These are phyloP conservation scores for Melanchra persicariae DNA, from an alignment of 2,888 invertebrate genomes.

Conservation along the genomic window DNA sequence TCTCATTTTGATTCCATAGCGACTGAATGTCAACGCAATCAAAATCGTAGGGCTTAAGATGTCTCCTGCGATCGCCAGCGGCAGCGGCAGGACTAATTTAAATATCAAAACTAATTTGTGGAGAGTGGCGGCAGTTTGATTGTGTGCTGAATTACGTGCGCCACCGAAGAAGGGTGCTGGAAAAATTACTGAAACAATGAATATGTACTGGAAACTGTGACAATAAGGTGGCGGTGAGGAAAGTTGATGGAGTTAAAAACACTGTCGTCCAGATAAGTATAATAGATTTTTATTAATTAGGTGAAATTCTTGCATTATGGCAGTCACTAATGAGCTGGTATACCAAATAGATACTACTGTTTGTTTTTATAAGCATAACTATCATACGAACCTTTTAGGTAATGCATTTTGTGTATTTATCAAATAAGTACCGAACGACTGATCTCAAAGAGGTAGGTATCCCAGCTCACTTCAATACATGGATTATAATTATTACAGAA, in stretches of 20 bases:
- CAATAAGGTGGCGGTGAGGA: neutral
- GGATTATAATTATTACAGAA: constrained; percentile 1
- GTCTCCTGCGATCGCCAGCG: constrained; percentile 74
- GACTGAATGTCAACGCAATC: neutral
- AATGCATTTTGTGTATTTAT: neutral
- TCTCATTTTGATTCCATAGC: neutral
- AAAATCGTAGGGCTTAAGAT: constrained; percentile 65
- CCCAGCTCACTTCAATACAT: neutral
- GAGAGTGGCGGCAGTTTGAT: constrained; percentile 85
- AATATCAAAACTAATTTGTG: constrained; percentile 90
- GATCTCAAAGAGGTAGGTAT: neutral
- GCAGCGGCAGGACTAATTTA: constrained; percentile 84
- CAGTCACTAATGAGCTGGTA: neutral
- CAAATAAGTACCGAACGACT: neutral
- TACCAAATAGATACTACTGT: neutral
- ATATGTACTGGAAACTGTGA: neutral
- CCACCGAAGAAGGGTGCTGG: constrained; percentile 29
- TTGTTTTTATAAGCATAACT: no score
- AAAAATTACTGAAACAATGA: constrained; percentile 35
- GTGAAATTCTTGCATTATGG: neutral
- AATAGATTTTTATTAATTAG: neutral
- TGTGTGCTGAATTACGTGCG: constrained; percentile 81
- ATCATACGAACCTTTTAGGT: neutral
- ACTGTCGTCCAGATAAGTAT: neutral
- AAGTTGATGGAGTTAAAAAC: neutral